Evolutionary conservation across 2,113 vertebrate species (phyloP).

Genomic region (Sardina pilchardus): DNA sequence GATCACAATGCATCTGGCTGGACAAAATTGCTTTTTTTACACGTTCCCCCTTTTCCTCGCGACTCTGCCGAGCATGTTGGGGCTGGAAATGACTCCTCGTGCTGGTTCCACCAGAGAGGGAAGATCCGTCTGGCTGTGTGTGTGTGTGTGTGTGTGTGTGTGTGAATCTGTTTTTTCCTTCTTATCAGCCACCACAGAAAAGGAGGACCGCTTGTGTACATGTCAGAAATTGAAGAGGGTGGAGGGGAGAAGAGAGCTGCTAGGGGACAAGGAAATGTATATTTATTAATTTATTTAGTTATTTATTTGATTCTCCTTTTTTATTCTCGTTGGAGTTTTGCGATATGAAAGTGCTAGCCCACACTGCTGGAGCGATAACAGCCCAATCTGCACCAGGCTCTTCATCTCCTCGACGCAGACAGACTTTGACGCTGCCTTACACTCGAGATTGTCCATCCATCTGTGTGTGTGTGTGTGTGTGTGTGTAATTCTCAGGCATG

Average conservation of each 20-base stretch:
- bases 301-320: not conserved
- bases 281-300: constrained; percentile 17
- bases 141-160: too few species aligned
- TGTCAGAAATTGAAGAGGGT: constrained; percentile 33
- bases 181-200: constrained; percentile 41
- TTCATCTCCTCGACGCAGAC: constrained; percentile 32
- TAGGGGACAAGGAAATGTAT: not conserved
- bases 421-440: constrained; percentile 30
- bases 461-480: constrained; percentile 35
- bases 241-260: constrained; percentile 30
- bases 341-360: constrained; percentile 41
- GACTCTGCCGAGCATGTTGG: constrained; percentile 54
- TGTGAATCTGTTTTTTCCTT: constrained; percentile 44
- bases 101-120: not conserved
- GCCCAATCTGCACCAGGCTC: constrained; percentile 1
- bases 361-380: constrained; percentile 38
- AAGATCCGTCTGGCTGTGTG: constrained; percentile 46
- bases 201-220: constrained; percentile 31
- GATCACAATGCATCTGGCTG: constrained; percentile 39
- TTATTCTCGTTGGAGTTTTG: constrained; percentile 8
- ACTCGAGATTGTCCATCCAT: constrained; percentile 36
- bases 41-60: not conserved
- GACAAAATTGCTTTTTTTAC: constrained; percentile 48
- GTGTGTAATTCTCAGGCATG: not conserved
- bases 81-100: constrained; percentile 43